phyloP scores from a whole-genome alignment of 2,888 invertebrate species.

The Dioctria rufipes region DNA sequence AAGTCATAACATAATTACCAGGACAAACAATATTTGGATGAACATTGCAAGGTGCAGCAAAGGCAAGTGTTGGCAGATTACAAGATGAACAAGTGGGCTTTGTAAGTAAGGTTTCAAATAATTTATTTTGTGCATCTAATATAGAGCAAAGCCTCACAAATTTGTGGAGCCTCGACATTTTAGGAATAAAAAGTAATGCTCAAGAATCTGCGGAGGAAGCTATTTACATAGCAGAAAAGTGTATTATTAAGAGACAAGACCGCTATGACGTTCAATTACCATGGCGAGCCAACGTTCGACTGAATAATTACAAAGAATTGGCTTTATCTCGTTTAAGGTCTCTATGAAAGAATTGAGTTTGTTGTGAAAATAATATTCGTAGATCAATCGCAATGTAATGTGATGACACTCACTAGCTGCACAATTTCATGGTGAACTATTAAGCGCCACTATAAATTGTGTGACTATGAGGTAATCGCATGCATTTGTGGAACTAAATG shows the following conservation, averaged over 20 bases:
- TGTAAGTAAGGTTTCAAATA: too few relatives aligned
- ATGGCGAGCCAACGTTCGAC: neutral
- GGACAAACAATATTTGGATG: conserved; percentile 52
- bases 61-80: neutral
- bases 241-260: neutral
- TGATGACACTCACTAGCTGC: too few relatives aligned
- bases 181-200: neutral
- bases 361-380: too few relatives aligned
- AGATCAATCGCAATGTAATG: too few relatives aligned
- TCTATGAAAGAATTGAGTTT: neutral
- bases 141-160: neutral
- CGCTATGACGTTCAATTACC: neutral
- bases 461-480: too few relatives aligned
- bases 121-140: neutral
- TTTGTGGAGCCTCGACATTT: neutral
- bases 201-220: neutral
- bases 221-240: neutral
- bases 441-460: too few relatives aligned
- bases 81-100: neutral
- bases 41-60: conserved; percentile 51
- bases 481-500: too few relatives aligned
- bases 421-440: too few relatives aligned
- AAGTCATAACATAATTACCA: conserved; percentile 37
- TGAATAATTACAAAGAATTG: neutral
- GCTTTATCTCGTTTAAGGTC: neutral